Base-by-base conservation (phyloP, 2,797 vertebrate genomes). In the Cuniculus paca region DNA sequence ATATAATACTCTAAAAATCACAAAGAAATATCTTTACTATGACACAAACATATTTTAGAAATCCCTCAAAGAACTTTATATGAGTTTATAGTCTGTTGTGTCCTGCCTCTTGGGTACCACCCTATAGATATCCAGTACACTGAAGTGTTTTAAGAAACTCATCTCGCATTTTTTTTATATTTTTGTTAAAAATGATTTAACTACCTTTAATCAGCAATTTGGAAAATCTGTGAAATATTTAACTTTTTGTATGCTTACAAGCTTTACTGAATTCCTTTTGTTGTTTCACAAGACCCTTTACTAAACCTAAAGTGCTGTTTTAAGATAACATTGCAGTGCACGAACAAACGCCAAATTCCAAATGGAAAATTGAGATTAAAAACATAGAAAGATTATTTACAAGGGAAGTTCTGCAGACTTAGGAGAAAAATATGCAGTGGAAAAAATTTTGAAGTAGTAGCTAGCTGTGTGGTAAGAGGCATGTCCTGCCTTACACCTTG, bases 151-250 rank as follows among this genome's bases (percentile, higher is more conserved):
- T 3, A n/a, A 45, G 58, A 48, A 28, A 20, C 4, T 60, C 12
- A 10, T 17, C 13, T 63, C 50, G 52, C 12, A 34, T n/a, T 36
- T 39, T 74, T 74, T 87, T 19, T 65, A 58, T 12, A 1, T 54
- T 50, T 58, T 31, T 60, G 34, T 8, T 8, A 5, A 88, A 31
- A 60, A 6, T n/a, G 10, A 0, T 24, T 77, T 77, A n/a, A 85
- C 6, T 34, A 20, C n/a, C 17, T 90, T 68, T 79, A 88, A 61
- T 34, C 45, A 61, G 13, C 2, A 65, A 17, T 6, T 70, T 75
- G 34, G 3, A 92, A 95, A 85, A 77, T 84, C 26, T 93, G n/a
- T 90, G n/a, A 91, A 85, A 81, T 84, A n/a, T 7, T 92, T 85
- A 50, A 74, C 54, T 45, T 39, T 17, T 39, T 50, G 34, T 70